Evolutionary conservation across 2,797 vertebrate species (phyloP), one percentile per base, ranked within the genome.

Genomic region (Holocentrus rufus): DNA sequence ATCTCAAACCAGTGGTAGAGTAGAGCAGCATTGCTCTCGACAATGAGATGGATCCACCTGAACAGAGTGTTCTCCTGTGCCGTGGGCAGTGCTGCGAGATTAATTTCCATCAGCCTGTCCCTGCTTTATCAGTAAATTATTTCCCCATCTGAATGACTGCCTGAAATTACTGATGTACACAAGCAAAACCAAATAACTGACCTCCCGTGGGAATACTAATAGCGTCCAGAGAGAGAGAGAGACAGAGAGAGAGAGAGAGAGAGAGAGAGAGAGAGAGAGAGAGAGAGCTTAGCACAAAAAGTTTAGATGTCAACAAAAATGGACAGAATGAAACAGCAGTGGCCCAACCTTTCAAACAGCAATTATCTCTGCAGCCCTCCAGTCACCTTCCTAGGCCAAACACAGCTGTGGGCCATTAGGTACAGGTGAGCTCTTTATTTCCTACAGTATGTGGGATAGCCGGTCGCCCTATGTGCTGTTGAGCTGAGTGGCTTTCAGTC

Each of bases 41-140:
- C 58, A 68, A 60, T 64, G 63, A 84, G 71, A 72, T 64, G 22
- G 56, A 77, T 56, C 52, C 72, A 59, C 74, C 44, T 69, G 53
- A 61, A 66, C 65, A 85, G 69, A 39, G 36, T 10, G 55, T 81
- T 74, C 68, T 52, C 22, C 52, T 23, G 20, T 13, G 25, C 8
- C 1, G 2, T 53, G 52, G 22, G 52, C 56, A 64, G 14, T 46
- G 58, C 18, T 52, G 27, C 54, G 55, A 82, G 63, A 80, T 79
- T 87, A 68, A 85, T 79, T 59, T 60, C 64, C 68, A 77, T 8
- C 50, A 44, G 55, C 65, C 49, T 62, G 44, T 67, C 34, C 2
- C 59, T 60, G 31, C 72, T 84, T 85, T 79, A 80, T 77, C 58
- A 34, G 39, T 82, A 66, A 84, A 65, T 85, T 72, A 70, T 77